These are phyloP conservation scores for Conistra vaccinii DNA, from an alignment of 2,888 invertebrate genomes.

Conservation along the genomic window DNA sequence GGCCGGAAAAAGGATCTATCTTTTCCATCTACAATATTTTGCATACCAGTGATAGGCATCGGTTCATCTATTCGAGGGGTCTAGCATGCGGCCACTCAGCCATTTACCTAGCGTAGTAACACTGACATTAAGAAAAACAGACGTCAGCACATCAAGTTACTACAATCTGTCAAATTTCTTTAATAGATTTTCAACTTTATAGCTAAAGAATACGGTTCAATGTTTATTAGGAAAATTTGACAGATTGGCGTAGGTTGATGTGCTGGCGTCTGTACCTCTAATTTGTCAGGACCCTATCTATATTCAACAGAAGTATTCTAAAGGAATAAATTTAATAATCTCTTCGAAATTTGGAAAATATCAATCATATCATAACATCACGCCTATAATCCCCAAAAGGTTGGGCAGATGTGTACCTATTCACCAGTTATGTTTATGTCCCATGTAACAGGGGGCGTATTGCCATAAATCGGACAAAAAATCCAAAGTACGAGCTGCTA, in stretches of 20 bases:
- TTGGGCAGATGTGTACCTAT: background rate
- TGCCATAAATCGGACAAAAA: background rate
- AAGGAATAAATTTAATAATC: background rate
- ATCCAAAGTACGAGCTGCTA: background rate
- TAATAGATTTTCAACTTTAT: too few species aligned
- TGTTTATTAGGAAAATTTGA: too few species aligned
- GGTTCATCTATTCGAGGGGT: constrained; percentile 20
- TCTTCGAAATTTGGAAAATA: background rate
- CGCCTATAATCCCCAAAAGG: background rate
- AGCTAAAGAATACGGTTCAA: too few species aligned
- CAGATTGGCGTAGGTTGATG: too few species aligned
- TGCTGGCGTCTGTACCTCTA: too few species aligned
- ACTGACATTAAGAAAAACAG: too few species aligned
- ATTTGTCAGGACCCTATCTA: background rate
- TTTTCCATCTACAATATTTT: constrained; percentile 4
- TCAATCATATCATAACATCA: background rate
- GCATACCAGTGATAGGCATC: constrained; percentile 31
- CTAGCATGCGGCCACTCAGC: background rate
- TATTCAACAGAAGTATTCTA: background rate
- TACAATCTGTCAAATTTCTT: too few species aligned
- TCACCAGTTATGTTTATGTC: background rate
- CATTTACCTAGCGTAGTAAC: background rate
- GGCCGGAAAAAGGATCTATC: background rate
- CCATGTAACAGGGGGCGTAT: background rate
- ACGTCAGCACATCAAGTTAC: too few species aligned